Percentiles rank a stretch among this genome's conserved stretches.
Evolutionary conservation across 1,140 invertebrate species (phyloP).

Genomic region (Pemphigus obesinymphae): DNA sequence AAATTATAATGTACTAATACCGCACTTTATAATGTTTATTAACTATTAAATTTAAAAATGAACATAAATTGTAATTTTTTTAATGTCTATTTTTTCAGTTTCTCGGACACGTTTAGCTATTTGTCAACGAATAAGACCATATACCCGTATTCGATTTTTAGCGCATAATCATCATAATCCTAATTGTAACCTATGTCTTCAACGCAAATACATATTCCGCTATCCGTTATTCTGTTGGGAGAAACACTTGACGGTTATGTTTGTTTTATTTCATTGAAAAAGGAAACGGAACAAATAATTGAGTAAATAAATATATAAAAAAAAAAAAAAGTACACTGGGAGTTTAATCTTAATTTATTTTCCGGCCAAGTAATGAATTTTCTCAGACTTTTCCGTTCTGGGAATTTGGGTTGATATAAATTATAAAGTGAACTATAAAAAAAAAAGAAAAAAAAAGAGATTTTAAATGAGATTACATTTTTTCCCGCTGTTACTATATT

Average conservation of each 20-base stretch:
- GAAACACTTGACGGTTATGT: not conserved
- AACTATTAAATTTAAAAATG: no score
- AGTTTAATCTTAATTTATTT: conserved; percentile 12
- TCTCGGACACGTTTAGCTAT: no score
- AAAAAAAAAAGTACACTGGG: not conserved
- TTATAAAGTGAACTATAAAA: not conserved
- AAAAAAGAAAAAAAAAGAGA: conserved; percentile 7
- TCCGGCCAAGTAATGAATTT: conserved; percentile 14
- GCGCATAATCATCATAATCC: no score
- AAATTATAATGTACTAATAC: no score
- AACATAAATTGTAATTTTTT: no score
- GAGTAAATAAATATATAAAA: not conserved
- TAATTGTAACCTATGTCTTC: no score
- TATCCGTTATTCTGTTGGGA: not conserved
- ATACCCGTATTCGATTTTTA: no score
- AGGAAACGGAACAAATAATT: not conserved
- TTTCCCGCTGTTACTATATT: not conserved
- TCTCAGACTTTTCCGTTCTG: not conserved
- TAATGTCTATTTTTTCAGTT: no score
- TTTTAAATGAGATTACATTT: conserved; percentile 9
- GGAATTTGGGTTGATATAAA: conserved; percentile 1
- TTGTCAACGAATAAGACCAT: no score
- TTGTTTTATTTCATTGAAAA: not conserved
- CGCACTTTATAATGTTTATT: no score
- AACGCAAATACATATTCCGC: not conserved